Percentiles rank a stretch among this genome's conserved stretches.
These are phyloP conservation scores for Celastrina argiolus DNA, from an alignment of 2,888 invertebrate genomes.

Conservation along the genomic window DNA sequence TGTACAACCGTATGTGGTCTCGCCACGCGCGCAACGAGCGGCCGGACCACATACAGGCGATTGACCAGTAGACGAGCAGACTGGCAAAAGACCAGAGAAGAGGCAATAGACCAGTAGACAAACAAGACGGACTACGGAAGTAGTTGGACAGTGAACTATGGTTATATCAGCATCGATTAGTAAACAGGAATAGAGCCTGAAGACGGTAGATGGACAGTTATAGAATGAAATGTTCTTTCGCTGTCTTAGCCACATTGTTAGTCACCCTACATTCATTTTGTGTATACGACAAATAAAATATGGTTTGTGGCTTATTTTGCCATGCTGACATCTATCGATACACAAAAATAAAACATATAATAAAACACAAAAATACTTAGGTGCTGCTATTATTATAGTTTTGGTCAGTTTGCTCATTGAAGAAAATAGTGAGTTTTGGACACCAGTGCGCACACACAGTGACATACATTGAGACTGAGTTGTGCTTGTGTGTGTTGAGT, in stretches of 20 bases:
- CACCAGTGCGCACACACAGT: background rate
- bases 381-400: background rate
- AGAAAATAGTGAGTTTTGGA: background rate
- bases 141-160: conserved; percentile 1
- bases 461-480: background rate
- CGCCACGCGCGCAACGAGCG: conserved; percentile 86
- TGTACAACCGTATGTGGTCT: conserved; percentile 95
- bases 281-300: no score
- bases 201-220: no score
- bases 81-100: conserved; percentile 49
- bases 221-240: background rate
- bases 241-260: no score
- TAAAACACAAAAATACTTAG: background rate
- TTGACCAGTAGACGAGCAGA: conserved; percentile 51
- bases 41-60: conserved; percentile 86
- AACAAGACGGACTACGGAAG: no score
- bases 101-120: conserved; percentile 24
- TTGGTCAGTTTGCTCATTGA: background rate
- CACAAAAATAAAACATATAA: no score
- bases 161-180: background rate
- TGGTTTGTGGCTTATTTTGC: no score
- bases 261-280: no score
- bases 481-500: background rate
- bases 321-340: no score
- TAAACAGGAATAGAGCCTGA: background rate